Base-by-base conservation (phyloP, 2,113 vertebrate species). In the Phyllostomus hastatus region DNA sequence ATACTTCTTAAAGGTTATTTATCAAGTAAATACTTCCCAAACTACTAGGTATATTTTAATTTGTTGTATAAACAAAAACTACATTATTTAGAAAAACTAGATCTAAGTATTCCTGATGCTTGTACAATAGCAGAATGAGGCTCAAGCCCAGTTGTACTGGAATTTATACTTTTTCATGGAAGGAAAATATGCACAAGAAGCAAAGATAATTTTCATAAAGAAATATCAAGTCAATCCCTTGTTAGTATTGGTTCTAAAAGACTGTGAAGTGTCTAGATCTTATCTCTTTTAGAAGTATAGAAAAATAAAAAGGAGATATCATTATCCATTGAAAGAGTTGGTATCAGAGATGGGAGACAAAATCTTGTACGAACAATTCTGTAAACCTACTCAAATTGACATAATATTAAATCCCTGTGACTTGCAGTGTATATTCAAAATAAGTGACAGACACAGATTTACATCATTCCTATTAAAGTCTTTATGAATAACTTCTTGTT, bases 161-260 rank as follows among this genome's bases (percentile, higher is more conserved):
- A 80, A 88, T 96, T 97, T 96, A 87, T 31, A 67, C 1, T 92
- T 6, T 83, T 91, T 57, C 41, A 41, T 76, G 52, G 17, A 52
- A 52, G 11, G 28, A 93, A 92, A 91, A 81, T 91, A 89, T 43
- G 15, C 59, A 66, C 35, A 90, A 15, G 5, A 84, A 98, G 4
- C 57, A 95, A 95, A 97, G 86, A 96, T 66, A 94, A 28, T 97
- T 96, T 95, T 91, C 35, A 75, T 73, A 96, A 81, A 43, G 33
- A 96, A 96, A 96, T 96, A 57, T 93, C 95, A 96, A 64, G 90
- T 66, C 31, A 90, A 75, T 88, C 41, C 54, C 72, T 92, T 88
- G 76, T 94, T 95, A 85, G 26, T 85, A 88, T 82, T 54, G 33
- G 75, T 97, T 96, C 81, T 64, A 81, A 92, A 91, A 93, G 75